Base-by-base conservation (phyloP, 2,888 invertebrate species). In the Tromatobia lineatoria region DNA sequence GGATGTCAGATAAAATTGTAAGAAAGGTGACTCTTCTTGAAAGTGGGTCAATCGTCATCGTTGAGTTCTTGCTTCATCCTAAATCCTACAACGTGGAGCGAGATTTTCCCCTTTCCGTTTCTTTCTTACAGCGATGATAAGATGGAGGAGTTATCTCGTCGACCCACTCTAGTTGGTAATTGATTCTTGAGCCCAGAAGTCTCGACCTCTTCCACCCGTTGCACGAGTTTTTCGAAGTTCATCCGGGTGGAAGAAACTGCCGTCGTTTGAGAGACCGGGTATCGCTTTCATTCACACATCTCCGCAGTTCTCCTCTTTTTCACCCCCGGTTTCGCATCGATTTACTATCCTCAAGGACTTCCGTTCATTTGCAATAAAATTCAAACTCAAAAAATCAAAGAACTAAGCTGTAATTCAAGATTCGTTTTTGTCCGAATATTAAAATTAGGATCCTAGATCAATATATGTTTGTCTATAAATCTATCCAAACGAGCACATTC, bases 131-230 rank as follows among this genome's bases (percentile, higher is more conserved):
- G 29, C 34, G 61, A 66, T 57, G 54, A 70, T 70, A 79, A 61
- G 23, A 64, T 45, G 78, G 57, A 54, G 64, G 54, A 59, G 54
- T 71, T 85, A 83, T 85, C 85, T 57, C 77, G 25, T 11, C 80
- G 67, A 61, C 50, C 64, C 76, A 77, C 77, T 80, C 77, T 20
- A 50, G 45, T 73, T 52, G 69, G 83, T 85, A 86, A 85, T 86
- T 86, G 86, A 86, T 83, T 86, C 82, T 80, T 82, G 81, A 83
- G 83, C 85, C 80, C 74, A 18, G 2, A 70, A 50, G 59, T 73
- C 61, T 64, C 80, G 76, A 57, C 78, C 74, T 47, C 69, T 71
- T 77, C 70, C 70, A 69, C 57, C 45, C 25, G 54, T 42, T 71
- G 64, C 71, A 64, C 77, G 77, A 85, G 66, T 85, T 81, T 80